These are phyloP conservation scores for Macrostomum lignano DNA, from an alignment of 1,140 invertebrate species.

Conservation along the genomic window DNA sequence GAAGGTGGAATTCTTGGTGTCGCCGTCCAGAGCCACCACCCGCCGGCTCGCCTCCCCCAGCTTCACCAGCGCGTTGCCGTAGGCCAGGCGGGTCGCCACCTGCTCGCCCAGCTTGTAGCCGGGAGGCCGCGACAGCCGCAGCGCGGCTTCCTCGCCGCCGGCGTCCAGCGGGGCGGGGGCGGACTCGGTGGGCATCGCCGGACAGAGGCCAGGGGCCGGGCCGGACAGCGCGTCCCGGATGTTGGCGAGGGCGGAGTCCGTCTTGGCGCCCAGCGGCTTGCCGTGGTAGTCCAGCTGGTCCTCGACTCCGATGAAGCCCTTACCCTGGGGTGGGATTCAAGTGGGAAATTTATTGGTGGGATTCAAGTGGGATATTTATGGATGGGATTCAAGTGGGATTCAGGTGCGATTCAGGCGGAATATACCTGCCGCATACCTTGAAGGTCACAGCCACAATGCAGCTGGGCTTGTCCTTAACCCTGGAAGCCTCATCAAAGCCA, in stretches of 20 bases:
- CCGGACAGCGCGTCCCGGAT: slow-evolving; percentile 34
- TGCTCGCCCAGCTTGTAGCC: slow-evolving; percentile 41
- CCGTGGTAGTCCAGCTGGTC: slow-evolving; percentile 86
- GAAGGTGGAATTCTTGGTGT: slow-evolving; percentile 93
- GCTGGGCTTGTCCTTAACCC: slow-evolving; percentile 51
- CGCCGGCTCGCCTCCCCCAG: slow-evolving; percentile 46
- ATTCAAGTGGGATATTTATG: too few species aligned
- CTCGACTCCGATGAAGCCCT: slow-evolving; percentile 38
- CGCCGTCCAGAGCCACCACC: slow-evolving; percentile 68
- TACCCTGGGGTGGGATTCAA: too few species aligned
- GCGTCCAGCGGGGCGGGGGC: not conserved
- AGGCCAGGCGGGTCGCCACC: slow-evolving; percentile 69
- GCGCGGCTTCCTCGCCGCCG: slow-evolving; percentile 6
- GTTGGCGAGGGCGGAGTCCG: slow-evolving; percentile 33
- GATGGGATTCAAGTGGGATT: too few species aligned
- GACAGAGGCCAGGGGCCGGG: slow-evolving; percentile 9
- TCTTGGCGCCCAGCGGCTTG: slow-evolving; percentile 57
- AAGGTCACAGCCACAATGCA: slow-evolving; percentile 76
- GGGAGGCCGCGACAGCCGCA: slow-evolving; percentile 44
- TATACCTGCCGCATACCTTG: too few species aligned
- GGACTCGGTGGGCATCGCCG: slow-evolving; percentile 8
- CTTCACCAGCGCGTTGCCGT: slow-evolving; percentile 69
- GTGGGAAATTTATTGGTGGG: too few species aligned
- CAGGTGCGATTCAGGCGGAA: too few species aligned
- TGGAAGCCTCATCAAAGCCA: slow-evolving; percentile 38